Percentiles rank a stretch among this genome's conserved stretches.
Conservation (phyloP, 2,797 vertebrate species). For the Selene dorsalis region DNA sequence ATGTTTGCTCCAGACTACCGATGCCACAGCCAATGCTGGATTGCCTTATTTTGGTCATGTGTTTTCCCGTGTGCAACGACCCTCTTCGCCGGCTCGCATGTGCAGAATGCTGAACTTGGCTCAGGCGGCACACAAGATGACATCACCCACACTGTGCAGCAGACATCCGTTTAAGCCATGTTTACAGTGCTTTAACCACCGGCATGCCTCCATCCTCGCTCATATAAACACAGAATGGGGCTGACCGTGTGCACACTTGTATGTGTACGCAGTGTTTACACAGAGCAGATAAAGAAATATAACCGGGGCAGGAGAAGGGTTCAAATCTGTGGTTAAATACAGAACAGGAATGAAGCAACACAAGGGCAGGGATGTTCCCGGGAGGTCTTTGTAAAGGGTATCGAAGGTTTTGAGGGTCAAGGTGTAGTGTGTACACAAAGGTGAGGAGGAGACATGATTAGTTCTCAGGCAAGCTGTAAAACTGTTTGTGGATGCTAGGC, state of each 20-base stretch:
- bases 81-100: conserved; percentile 39
- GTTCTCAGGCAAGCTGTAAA: conserved; percentile 68
- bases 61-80: conserved; percentile 48
- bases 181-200: conserved; percentile 72
- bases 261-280: conserved; percentile 62
- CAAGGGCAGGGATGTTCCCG: conserved; percentile 28
- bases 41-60: conserved; percentile 74
- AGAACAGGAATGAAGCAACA: conserved; percentile 19
- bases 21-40: conserved; percentile 57
- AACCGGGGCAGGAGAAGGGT: conserved; percentile 44
- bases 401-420: conserved; percentile 52
- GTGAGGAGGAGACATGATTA: conserved; percentile 55
- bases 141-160: conserved; percentile 67
- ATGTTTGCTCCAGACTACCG: conserved; percentile 73
- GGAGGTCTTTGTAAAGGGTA: conserved; percentile 60
- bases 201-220: conserved; percentile 62
- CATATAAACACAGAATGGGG: conserved; percentile 70
- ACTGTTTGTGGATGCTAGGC: conserved; percentile 71
- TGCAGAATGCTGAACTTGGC: conserved; percentile 69
- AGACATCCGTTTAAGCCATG: conserved; percentile 75
- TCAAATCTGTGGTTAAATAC: conserved; percentile 50
- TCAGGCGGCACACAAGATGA: conserved; percentile 53
- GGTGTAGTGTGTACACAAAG: conserved; percentile 65
- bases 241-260: conserved; percentile 58
- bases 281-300: conserved; percentile 63